These are phyloP conservation scores for Panagrolaimus sp. DNA, from an alignment of 1,140 invertebrate species.

Conservation along the genomic window DNA sequence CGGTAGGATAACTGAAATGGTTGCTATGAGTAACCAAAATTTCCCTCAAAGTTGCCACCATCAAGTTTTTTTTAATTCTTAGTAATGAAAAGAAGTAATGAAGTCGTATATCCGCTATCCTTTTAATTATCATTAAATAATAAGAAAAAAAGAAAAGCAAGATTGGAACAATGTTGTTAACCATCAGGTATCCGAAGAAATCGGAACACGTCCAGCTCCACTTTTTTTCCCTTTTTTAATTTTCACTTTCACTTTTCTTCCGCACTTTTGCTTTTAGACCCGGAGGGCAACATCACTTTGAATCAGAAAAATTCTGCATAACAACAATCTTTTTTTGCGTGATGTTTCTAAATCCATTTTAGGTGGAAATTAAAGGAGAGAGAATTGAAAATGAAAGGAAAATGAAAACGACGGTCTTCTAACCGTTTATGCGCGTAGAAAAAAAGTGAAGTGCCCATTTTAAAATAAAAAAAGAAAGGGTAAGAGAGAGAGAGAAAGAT, in stretches of 20 bases:
- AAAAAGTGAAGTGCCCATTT: slow-evolving; percentile 14
- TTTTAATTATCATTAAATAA: neutral
- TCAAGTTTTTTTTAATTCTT: too few relatives aligned
- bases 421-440: slow-evolving; percentile 15
- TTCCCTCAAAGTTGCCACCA: too few relatives aligned
- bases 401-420: slow-evolving; percentile 4
- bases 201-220: neutral
- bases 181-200: neutral
- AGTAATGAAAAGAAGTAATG: too few relatives aligned
- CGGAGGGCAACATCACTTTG: slow-evolving; percentile 1
- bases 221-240: neutral
- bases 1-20: too few relatives aligned
- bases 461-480: neutral
- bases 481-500: too few relatives aligned
- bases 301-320: neutral
- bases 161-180: slow-evolving; percentile 13
- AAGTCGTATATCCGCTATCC: neutral
- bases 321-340: neutral
- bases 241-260: slow-evolving; percentile 9
- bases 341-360: slow-evolving; percentile 10
- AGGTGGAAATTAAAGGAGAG: slow-evolving; percentile 12
- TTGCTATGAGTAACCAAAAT: too few relatives aligned
- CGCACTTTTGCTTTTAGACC: slow-evolving; percentile 13
- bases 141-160: neutral
- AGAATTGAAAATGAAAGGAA: neutral